Evolutionary conservation across 1,140 invertebrate species (phyloP), one percentile per base, ranked within the genome.

Genomic region (Ctenoplectra terminalis): DNA sequence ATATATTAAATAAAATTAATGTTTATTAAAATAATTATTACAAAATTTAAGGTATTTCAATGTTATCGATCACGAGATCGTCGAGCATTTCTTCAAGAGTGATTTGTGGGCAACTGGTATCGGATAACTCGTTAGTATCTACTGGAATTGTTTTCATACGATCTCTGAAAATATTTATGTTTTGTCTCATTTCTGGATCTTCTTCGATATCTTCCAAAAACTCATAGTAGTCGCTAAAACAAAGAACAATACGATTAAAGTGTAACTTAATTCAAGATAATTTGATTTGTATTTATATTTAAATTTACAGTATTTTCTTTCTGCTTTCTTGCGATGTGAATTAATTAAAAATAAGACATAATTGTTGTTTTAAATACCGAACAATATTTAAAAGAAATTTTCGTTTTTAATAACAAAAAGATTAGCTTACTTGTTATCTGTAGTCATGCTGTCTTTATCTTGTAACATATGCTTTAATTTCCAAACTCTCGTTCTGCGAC

Each of bases 141-240:
- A 97, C 95, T 2, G 95, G 94, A 70, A 95, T 94, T 46, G 94
- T 91, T 88, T 96, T 96, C 75, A 93, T 94, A 9, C 90, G 88
- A 89, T 97, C 97, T 90, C 96, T 96, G 93, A 98, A 99, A 76
- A 99, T 99, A 90, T 99, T 99, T 52, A 99, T 95, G 91, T 99
- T 97, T 89, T 98, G 96, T 82, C 99, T 95, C 77, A 98, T 95
- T 46, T 96, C 95, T 31, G 96, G 96, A 94, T 99, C 98, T 94
- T 99, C 99, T 93, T 99, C 99, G 67, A 99, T 93, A 91, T 99
- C 99, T 89, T 99, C 98, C 92, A 99, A 95, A 94, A 99, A 99
- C 86, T 99, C 98, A 89, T 97, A 96, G 92, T 98, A 99, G 87
- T 99, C 98, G 85, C 97, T 98, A 91, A 58, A 93, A 88, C 82